Evolutionary conservation across 2,888 invertebrate species (phyloP).

Genomic region (Zygothrica quintamaculata): DNA sequence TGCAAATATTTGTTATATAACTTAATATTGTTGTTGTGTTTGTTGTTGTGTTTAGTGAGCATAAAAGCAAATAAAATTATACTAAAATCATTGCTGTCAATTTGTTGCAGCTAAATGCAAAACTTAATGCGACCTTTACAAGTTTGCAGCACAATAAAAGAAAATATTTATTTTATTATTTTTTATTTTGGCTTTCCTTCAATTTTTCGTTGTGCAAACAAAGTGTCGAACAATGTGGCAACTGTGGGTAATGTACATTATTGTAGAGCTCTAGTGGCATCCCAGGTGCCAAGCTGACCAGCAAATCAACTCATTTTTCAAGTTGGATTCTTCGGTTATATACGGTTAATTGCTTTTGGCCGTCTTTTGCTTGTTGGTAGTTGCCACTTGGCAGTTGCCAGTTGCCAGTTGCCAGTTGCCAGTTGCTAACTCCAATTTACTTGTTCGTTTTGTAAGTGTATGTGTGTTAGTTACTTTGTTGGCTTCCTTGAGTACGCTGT

Average conservation of each 20-base stretch:
- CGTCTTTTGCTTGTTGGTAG: constrained; percentile 39
- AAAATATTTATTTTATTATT: constrained; percentile 28
- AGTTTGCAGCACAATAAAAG: no score
- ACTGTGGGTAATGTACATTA: constrained; percentile 36
- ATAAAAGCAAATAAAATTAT: constrained; percentile 32
- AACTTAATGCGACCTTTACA: constrained; percentile 57
- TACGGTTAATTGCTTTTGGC: constrained; percentile 73
- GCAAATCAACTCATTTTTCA: constrained; percentile 26
- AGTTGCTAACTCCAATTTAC: no score
- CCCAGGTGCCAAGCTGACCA: constrained; percentile 29
- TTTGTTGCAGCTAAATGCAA: constrained; percentile 72
- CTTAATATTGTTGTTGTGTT: no score
- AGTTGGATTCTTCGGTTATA: constrained; percentile 42
- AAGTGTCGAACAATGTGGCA: background rate
- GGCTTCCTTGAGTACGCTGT: constrained; percentile 48
- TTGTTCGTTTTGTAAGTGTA: no score
- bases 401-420: no score
- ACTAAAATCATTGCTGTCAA: constrained; percentile 57
- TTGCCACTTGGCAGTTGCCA: background rate
- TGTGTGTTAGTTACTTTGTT: no score
- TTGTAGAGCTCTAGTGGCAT: constrained; percentile 22
- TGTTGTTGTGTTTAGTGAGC: constrained; percentile 19
- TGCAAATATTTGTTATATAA: constrained; percentile 47
- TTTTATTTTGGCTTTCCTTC: constrained; percentile 20
- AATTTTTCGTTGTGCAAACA: constrained; percentile 8